A percentile compares a stretch with the other conserved stretches of the same genome.
These are phyloP conservation scores for Campoplex capitator DNA, from an alignment of 2,888 invertebrate species.

Conservation along the genomic window DNA sequence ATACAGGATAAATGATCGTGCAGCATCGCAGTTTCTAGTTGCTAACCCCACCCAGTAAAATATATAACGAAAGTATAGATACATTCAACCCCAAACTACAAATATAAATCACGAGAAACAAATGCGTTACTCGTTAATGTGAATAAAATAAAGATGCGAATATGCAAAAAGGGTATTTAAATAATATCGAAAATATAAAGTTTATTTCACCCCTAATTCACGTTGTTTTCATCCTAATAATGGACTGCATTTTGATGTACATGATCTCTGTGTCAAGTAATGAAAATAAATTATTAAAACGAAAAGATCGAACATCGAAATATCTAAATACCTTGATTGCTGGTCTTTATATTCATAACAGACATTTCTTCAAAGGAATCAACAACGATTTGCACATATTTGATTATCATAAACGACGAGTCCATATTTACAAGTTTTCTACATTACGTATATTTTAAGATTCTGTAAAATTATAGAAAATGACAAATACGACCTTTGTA, in stretches of 20 bases:
- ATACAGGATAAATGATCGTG: conserved; percentile 17
- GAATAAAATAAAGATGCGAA: neutral
- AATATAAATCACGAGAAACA: neutral
- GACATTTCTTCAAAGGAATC: neutral
- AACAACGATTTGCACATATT: neutral
- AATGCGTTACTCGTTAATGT: neutral
- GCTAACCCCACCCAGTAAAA: neutral
- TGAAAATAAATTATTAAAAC: neutral
- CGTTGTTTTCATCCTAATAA: neutral
- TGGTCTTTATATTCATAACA: neutral
- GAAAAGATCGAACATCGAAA: neutral
- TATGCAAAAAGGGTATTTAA: neutral
- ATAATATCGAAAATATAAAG: too few relatives aligned
- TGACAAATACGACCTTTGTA: neutral
- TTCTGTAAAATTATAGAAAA: neutral
- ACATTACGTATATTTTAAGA: neutral
- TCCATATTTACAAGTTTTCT: neutral
- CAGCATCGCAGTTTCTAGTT: conserved; percentile 5
- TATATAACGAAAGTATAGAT: conserved; percentile 22
- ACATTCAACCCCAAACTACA: neutral
- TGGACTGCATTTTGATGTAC: too few relatives aligned
- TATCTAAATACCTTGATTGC: neutral
- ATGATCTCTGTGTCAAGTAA: too few relatives aligned
- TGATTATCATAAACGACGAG: neutral
- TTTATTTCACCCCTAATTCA: too few relatives aligned